These are phyloP conservation scores for Chascanopsetta lugubris DNA, from an alignment of 2,113 vertebrate genomes.

Conservation along the genomic window DNA sequence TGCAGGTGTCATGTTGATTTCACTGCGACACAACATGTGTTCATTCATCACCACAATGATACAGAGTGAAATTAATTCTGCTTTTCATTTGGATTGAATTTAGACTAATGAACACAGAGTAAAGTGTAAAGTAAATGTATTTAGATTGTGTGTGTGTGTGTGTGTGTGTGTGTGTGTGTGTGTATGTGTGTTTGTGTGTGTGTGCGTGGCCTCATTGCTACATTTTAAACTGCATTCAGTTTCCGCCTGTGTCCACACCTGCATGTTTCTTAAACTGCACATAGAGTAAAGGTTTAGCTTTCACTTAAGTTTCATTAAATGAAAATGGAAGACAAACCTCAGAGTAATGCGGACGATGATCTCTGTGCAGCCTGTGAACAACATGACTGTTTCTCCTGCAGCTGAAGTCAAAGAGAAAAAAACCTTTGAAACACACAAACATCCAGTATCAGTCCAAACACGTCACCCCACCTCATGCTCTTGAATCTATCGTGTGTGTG, in stretches of 20 bases:
- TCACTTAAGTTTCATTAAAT: too few species aligned
- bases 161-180: too few species aligned
- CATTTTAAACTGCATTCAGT: too few species aligned
- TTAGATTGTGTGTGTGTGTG: too few species aligned
- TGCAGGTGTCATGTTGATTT: slow-evolving; percentile 55
- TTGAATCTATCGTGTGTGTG: slow-evolving; percentile 33
- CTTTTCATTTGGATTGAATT: background rate
- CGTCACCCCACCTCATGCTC: slow-evolving; percentile 5
- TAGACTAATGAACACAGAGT: background rate
- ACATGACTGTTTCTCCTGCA: background rate
- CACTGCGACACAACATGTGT: background rate
- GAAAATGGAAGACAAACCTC: too few species aligned
- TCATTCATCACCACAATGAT: slow-evolving; percentile 11
- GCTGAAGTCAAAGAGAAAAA: background rate
- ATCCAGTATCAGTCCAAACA: background rate
- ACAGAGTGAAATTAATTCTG: background rate
- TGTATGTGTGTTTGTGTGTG: too few species aligned
- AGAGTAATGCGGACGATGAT: background rate
- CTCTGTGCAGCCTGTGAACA: background rate
- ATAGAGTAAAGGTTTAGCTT: too few species aligned
- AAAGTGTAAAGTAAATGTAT: too few species aligned
- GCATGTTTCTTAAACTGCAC: too few species aligned
- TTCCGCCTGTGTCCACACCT: too few species aligned
- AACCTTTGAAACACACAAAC: slow-evolving; percentile 13
- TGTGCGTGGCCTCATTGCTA: too few species aligned